Evolutionary conservation across 2,797 vertebrate genomes (phyloP), one percentile per base, ranked within the genome.

Genomic region (Alcedo quadribrachys): DNA sequence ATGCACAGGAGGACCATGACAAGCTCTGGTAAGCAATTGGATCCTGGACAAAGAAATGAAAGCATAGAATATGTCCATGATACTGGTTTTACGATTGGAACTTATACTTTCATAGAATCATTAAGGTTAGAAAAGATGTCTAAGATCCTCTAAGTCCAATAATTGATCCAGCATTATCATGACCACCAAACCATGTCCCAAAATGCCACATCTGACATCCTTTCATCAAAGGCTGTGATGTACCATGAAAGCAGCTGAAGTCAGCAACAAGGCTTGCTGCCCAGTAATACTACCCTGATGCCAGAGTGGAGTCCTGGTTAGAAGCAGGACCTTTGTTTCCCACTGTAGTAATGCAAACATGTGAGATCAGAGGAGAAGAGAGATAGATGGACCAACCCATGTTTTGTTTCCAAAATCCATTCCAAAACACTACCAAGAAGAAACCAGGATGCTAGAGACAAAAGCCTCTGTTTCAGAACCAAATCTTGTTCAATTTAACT

Each of bases 41-140:
- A 17, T 37, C 24, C 13, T 25, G 22, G 51, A 40, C 37, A 53
- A 75, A 63, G 45, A 69, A 60, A 46, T 27, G 21, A 27, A 69
- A 54, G 12, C 37, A n/a, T 0, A 40, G 55, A 27, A 9, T 17
- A 45, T 5, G 8, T 9, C 30, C 43, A 9, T 1, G 3, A 5
- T 11, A 24, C 33, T 69, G 61, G 17, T 11, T 58, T 66, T 21
- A 4, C 33, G 15, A 1, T 17, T 50, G 35, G 21, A 11, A 37
- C 6, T 1, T 24, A 33, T 5, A 16, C 45, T 60, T 74, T 65
- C 16, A 53, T 53, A 53, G 50, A 53, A 30, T 50, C 14, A 50
- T 50, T 27, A 53, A 53, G 27, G 50, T 28, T 51, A 28, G 50
- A 51, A 51, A 51, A 51, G 50, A 28, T 12, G 27, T 51, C 27